These are phyloP conservation scores for Phasia obesa DNA, from an alignment of 2,888 invertebrate genomes.

Conservation along the genomic window DNA sequence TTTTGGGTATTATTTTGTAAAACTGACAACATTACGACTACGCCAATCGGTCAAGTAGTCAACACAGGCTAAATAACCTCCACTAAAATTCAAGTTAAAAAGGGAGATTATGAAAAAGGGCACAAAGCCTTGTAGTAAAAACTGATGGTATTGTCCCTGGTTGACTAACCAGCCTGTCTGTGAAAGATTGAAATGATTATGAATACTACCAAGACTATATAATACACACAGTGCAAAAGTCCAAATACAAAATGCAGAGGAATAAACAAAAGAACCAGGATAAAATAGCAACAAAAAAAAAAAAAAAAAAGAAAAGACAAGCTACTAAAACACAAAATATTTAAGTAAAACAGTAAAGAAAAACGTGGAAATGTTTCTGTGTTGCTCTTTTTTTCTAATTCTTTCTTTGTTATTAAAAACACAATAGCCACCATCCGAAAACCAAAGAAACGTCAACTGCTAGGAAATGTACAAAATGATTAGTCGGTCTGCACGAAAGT, in stretches of 20 bases:
- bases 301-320: not conserved
- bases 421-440: constrained; percentile 62
- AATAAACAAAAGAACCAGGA: constrained; percentile 16
- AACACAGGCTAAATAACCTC: constrained; percentile 64
- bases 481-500: constrained; percentile 71
- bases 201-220: constrained; percentile 53
- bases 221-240: constrained; percentile 28
- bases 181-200: constrained; percentile 68
- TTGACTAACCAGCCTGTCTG: constrained; percentile 69
- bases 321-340: constrained; percentile 49
- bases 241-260: constrained; percentile 43
- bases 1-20: constrained; percentile 24
- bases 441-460: constrained; percentile 68
- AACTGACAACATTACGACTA: constrained; percentile 64
- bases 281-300: constrained; percentile 1
- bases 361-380: not conserved
- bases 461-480: constrained; percentile 71
- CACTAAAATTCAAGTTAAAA: constrained; percentile 45
- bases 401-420: constrained; percentile 61
- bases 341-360: constrained; percentile 10
- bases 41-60: constrained; percentile 68
- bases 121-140: constrained; percentile 44
- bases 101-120: not conserved
- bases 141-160: constrained; percentile 56
- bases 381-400: constrained; percentile 53